Evolutionary conservation across 2,113 vertebrate species (phyloP).

Genomic region (Trematomus loennbergii): DNA sequence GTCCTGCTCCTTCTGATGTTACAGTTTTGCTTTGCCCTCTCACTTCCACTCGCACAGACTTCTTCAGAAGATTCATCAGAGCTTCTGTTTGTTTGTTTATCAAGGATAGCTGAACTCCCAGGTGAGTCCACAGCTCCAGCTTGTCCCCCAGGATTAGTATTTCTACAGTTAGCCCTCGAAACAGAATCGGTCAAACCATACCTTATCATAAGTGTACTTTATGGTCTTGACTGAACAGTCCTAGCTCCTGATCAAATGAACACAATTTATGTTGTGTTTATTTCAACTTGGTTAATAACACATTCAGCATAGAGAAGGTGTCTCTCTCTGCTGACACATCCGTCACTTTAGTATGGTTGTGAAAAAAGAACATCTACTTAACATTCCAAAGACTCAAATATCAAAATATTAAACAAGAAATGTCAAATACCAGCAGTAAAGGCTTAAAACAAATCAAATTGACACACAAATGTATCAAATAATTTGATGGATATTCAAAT

Average conservation of each 20-base stretch:
- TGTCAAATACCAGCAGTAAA: background rate
- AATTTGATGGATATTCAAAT: background rate
- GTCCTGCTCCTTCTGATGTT: background rate
- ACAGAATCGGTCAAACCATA: background rate
- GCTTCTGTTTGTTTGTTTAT: constrained; percentile 16
- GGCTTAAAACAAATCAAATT: background rate
- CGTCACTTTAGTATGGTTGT: too few species aligned
- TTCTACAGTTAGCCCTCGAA: constrained; percentile 3
- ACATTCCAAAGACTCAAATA: too few species aligned
- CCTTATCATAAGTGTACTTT: background rate
- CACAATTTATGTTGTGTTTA: background rate
- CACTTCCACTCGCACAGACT: background rate
- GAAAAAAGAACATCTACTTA: too few species aligned
- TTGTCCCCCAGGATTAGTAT: background rate
- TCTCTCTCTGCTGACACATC: background rate
- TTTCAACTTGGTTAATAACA: background rate
- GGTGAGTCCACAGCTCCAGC: constrained; percentile 1
- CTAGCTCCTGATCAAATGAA: background rate
- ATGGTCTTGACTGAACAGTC: background rate
- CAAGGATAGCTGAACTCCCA: background rate
- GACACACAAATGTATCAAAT: background rate
- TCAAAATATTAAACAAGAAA: too few species aligned
- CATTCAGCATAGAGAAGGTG: background rate
- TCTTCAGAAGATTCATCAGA: constrained; percentile 12
- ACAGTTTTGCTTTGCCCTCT: background rate